phyloP scores from a whole-genome alignment of 2,113 vertebrate genomes.

The Crocuta crocuta region DNA sequence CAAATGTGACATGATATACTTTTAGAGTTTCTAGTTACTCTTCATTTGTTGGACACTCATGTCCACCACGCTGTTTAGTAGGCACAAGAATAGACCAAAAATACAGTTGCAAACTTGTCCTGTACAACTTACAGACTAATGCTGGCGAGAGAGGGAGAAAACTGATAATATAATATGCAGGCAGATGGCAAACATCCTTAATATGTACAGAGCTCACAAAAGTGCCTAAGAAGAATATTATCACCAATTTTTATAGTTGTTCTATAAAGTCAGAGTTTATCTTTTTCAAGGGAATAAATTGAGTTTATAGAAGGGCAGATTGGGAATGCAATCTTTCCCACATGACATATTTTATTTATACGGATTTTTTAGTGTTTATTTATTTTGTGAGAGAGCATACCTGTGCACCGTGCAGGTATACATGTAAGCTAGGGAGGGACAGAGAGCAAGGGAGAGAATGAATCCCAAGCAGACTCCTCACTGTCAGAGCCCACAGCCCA shows the following conservation, averaged over 20 bases:
- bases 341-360: background rate
- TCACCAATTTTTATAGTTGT: background rate
- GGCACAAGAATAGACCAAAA: background rate
- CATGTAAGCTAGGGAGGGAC: too few relatives aligned
- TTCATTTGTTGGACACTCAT: background rate
- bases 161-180: background rate
- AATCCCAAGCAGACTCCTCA: too few relatives aligned
- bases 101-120: background rate
- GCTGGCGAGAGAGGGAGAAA: background rate
- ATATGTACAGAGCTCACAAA: background rate
- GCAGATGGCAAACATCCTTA: background rate
- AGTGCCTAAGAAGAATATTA: background rate
- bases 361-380: background rate
- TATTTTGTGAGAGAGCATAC: too few relatives aligned
- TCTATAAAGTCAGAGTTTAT: background rate
- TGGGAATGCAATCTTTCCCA: background rate
- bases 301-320: background rate
- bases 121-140: background rate
- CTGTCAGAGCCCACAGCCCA: too few relatives aligned
- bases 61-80: background rate
- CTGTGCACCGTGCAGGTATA: too few relatives aligned
- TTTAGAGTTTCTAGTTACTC: background rate
- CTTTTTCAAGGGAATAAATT: background rate
- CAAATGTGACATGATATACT: background rate
- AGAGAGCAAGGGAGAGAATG: too few relatives aligned